phyloP scores from a whole-genome alignment of 2,797 vertebrate species.

The Schizopygopsis malacanthus region DNA sequence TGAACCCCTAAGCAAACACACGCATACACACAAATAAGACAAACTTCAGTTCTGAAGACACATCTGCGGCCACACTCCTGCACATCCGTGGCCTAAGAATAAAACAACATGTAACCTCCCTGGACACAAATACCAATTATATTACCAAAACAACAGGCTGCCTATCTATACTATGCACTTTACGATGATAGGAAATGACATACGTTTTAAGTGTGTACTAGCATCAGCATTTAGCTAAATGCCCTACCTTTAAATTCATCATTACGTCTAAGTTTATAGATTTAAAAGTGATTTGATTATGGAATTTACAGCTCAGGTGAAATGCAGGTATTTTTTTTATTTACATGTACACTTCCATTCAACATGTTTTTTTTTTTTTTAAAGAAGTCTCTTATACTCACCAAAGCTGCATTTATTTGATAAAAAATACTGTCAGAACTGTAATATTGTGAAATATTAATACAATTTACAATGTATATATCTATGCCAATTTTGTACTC shows the following conservation, averaged over 20 bases:
- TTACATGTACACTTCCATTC: too few species aligned
- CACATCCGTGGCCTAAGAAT: constrained; percentile 37
- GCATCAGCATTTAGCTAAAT: background rate
- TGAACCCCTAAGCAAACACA: constrained; percentile 31
- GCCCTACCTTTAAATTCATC: background rate
- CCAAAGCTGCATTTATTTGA: too few species aligned
- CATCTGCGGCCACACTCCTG: constrained; percentile 25
- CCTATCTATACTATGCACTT: background rate
- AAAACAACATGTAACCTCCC: background rate
- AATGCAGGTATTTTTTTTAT: background rate
- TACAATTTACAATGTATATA: too few species aligned
- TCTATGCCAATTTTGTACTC: background rate
- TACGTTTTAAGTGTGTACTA: background rate
- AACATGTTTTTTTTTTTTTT: background rate
- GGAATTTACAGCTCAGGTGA: background rate
- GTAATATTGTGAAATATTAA: too few species aligned
- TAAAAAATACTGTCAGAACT: too few species aligned
- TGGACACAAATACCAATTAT: constrained; percentile 24
- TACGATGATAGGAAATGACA: background rate
- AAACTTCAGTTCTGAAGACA: constrained; percentile 23
- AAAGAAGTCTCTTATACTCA: too few species aligned
- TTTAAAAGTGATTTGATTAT: background rate
- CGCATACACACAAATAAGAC: constrained; percentile 35
- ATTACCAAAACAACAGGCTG: constrained; percentile 6
- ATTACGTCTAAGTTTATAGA: background rate